Conservation (phyloP, 2,797 vertebrate species). For the Melanotaenia trifasciata region DNA sequence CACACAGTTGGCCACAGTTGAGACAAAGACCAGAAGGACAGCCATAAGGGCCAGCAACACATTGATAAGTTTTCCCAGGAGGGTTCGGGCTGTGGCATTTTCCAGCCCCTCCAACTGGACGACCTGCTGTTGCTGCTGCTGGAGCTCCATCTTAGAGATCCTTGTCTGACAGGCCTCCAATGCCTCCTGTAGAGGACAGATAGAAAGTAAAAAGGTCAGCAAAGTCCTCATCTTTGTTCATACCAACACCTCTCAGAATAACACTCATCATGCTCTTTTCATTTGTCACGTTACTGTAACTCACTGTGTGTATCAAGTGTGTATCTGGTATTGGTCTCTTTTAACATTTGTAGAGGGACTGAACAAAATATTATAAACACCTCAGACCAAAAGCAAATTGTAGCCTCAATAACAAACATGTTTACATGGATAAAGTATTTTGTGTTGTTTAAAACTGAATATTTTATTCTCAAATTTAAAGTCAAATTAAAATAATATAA, state of each 20-base stretch:
- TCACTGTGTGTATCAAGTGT: no score
- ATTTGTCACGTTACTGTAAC: neutral
- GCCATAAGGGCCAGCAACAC: constrained; percentile 98
- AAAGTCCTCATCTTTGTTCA: constrained; percentile 15
- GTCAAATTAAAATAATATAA: neutral
- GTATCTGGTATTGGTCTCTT: neutral
- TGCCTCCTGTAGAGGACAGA: constrained; percentile 86
- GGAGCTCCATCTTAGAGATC: constrained; percentile 99
- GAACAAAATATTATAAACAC: constrained; percentile 3
- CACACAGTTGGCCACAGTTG: constrained; percentile 96
- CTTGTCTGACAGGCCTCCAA: constrained; percentile 97
- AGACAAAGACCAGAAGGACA: constrained; percentile 95
- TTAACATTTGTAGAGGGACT: neutral
- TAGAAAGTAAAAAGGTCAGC: constrained; percentile 16
- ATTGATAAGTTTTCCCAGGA: constrained; percentile 97
- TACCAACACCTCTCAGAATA: neutral
- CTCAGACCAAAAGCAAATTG: neutral
- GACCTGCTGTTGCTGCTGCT: constrained; percentile 98
- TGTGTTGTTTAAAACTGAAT: neutral
- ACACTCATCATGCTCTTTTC: neutral
- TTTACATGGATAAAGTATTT: neutral
- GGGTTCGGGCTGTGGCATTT: constrained; percentile 94
- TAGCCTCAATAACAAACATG: neutral
- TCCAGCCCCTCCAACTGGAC: constrained; percentile 97
- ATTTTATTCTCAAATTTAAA: neutral